Base-by-base conservation (phyloP, 2,113 vertebrate genomes). In the Numenius arquata region DNA sequence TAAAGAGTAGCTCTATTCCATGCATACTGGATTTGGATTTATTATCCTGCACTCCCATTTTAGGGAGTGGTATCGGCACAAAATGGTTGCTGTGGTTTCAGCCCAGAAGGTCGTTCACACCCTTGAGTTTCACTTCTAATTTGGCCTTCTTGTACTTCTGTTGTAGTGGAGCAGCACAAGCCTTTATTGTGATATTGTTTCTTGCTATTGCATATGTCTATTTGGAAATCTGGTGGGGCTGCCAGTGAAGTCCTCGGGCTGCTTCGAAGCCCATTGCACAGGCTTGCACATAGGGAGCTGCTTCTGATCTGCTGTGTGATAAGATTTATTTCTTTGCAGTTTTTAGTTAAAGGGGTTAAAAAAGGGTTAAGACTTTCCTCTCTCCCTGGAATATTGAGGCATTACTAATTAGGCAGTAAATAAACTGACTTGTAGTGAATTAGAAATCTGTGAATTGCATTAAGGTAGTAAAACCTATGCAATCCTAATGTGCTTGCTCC, bases 141-240 rank as follows among this genome's bases (percentile, higher is more conserved):
- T 72, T 41, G 38, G 5, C 20, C 29, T 5, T 20, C 38, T 40
- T 56, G 13, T 27, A 1, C 36, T 87, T 58, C 36, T 48, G 55
- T 27, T 2, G 2, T 2, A 6, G 25, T 15, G 47, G 45, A 8
- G 15, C 18, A 62, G 2, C 45, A 32, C 26, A 26, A 19, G 5
- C 8, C 26, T 70, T 41, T 22, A 4, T 0, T 25, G 45, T 9
- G 66, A 0, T 68, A 30, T 8, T 40, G 6, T 11, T 38, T 68
- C 36, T 70, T 80, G 40, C 9, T 81, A 1, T 2, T 26, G 21
- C 10, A 4, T 34, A 2, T 30, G 43, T 34, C 22, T n/a, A 2
- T 40, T 43, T 41, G 80, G 36, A 53, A 67, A 9, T 15, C 32
- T 59, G 47, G 4, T 29, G 53, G 1, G 15, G 25, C 61, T 73